A percentile compares a stretch with the other conserved stretches of the same genome.
Conservation (phyloP, 2,797 vertebrate species). For the Mormyrops boulengeri region DNA sequence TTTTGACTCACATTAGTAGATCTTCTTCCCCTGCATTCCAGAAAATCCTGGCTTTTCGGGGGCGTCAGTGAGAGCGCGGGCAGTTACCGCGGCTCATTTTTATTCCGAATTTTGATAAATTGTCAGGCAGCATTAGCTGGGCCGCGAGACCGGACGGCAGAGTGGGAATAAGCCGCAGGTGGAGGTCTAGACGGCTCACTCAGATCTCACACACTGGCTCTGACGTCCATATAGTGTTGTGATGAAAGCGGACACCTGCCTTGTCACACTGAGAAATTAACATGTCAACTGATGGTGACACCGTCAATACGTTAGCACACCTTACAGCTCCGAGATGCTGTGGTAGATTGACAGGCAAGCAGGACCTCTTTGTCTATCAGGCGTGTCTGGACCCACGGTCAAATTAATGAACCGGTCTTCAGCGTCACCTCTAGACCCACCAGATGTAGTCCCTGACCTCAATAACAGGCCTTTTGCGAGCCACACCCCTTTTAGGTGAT, state of each 20-base stretch:
- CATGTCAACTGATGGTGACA: not conserved
- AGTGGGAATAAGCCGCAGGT: not conserved
- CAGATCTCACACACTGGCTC: not conserved
- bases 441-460: conserved; percentile 1
- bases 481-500: not conserved
- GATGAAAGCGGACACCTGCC: conserved; percentile 9
- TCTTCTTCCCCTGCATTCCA: not conserved
- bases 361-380: not conserved
- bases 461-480: not conserved
- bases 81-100: not conserved
- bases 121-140: not conserved
- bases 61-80: not conserved
- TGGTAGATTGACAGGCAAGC: not conserved
- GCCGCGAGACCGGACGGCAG: not conserved
- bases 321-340: not conserved
- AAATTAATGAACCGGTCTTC: not conserved
- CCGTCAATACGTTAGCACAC: not conserved
- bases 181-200: not conserved
- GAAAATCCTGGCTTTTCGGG: not conserved
- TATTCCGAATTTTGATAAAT: not conserved
- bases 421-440: not conserved
- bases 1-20: not conserved
- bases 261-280: conserved; percentile 8
- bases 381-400: not conserved
- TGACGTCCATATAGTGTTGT: not conserved